Evolutionary conservation across 2,113 vertebrate species (phyloP), one percentile per base, ranked within the genome.

Genomic region (Phylloscopus whistleri): DNA sequence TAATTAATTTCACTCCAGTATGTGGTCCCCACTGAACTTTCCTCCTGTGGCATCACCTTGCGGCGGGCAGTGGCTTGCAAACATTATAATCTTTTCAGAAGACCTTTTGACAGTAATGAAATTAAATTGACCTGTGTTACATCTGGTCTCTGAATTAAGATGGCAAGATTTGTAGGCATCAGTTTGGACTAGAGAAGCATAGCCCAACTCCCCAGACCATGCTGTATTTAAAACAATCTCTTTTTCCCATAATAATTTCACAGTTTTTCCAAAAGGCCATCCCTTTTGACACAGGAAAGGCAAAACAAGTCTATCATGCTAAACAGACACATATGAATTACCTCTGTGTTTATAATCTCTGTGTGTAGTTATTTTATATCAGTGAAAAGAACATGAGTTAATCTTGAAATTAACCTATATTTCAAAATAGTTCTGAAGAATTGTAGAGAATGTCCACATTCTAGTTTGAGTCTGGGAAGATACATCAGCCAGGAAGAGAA

Each of bases 21-120:
- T 35, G 56, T 39, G 77, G 69, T 87, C 89, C 77, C 53, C 81
- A 28, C 73, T 79, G 93, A 95, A 92, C 86, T 84, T 69, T 56
- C 83, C 95, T 89, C 94, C 46, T 11, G 76, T 92, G 96, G 88
- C 80, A 95, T 89, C 93, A 95, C 92, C 88, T 93, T 82, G 58
- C 6, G 0, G 84, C 1, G 0, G 69, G 83, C 86, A 94, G 88
- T 82, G 64, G 21, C 83, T 95, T 86, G 56, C 68, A 70, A 94
- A 94, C 80, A 75, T 90, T 75, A 89, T 79, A 80, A 95, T 95
- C 90, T 93, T 94, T 89, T 27, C 92, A 84, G 68, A 69, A 90
- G 94, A 96, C 94, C 93, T 96, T 89, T 68, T 94, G 94, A 93
- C 94, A 96, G 92, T 92, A 96, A 96, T 93, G 90, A 96, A 97